These are phyloP conservation scores for Etheostoma nigrum DNA, from an alignment of 2,797 vertebrate genomes.

Conservation along the genomic window DNA sequence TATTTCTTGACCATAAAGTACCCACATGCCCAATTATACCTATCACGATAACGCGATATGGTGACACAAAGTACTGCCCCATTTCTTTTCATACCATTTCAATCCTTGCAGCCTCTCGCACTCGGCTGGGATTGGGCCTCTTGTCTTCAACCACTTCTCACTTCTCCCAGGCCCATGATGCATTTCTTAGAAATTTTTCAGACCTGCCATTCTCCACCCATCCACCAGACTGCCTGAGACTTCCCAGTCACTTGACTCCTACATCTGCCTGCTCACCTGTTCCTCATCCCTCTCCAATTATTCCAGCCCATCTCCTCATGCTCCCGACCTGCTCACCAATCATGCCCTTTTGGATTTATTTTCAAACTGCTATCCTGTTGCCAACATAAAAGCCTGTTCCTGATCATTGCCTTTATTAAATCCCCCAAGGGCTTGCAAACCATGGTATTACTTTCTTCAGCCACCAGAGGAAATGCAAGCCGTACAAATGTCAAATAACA, in stretches of 20 bases:
- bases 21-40: too few species aligned
- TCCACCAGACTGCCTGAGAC: neutral
- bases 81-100: too few species aligned
- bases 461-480: neutral
- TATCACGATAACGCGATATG: too few species aligned
- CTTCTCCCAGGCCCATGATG: neutral
- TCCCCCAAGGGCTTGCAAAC: too few species aligned
- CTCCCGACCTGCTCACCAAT: neutral
- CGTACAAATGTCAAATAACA: neutral
- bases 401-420: neutral
- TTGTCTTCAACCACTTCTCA: neutral
- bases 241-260: neutral
- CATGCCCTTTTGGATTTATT: neutral
- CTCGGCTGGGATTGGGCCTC: too few species aligned
- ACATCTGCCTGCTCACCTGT: neutral
- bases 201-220: conserved; percentile 1
- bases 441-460: neutral
- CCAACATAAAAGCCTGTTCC: neutral
- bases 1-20: too few species aligned
- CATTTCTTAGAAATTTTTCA: too few species aligned
- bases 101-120: too few species aligned
- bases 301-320: neutral
- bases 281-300: neutral
- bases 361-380: neutral
- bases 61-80: too few species aligned